These are phyloP conservation scores for Cyclopterus lumpus DNA, from an alignment of 2,797 vertebrate genomes.

Conservation along the genomic window DNA sequence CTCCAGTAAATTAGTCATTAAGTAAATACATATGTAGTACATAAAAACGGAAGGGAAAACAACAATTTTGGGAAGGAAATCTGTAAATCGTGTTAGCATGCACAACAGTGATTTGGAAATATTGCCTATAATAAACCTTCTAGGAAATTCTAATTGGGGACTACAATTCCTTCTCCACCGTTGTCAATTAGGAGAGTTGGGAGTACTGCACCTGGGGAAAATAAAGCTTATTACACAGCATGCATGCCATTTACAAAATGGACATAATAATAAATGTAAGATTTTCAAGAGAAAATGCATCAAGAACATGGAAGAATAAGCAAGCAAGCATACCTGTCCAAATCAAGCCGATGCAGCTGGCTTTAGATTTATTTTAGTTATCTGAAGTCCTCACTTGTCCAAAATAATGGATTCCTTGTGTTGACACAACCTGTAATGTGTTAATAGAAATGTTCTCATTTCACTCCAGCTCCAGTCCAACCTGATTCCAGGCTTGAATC, in stretches of 20 bases:
- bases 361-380: too few species aligned
- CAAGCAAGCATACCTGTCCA: not conserved
- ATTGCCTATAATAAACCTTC: not conserved
- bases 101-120: not conserved
- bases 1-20: not conserved
- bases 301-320: not conserved
- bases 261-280: not conserved
- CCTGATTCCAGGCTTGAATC: slow-evolving; percentile 98
- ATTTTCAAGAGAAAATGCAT: not conserved
- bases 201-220: not conserved
- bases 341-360: not conserved
- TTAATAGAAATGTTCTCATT: slow-evolving; percentile 8
- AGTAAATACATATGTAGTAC: not conserved
- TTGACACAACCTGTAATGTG: not conserved
- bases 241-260: not conserved
- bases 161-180: not conserved
- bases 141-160: too few species aligned
- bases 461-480: slow-evolving; percentile 94
- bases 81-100: not conserved
- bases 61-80: not conserved
- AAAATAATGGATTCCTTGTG: not conserved
- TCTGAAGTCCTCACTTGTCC: not conserved
- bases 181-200: not conserved
- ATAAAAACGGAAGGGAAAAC: not conserved
- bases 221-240: not conserved